Evolutionary conservation across 2,797 vertebrate species (phyloP), one percentile per base, ranked within the genome.

Genomic region (Acrossocheilus wenchowensis): DNA sequence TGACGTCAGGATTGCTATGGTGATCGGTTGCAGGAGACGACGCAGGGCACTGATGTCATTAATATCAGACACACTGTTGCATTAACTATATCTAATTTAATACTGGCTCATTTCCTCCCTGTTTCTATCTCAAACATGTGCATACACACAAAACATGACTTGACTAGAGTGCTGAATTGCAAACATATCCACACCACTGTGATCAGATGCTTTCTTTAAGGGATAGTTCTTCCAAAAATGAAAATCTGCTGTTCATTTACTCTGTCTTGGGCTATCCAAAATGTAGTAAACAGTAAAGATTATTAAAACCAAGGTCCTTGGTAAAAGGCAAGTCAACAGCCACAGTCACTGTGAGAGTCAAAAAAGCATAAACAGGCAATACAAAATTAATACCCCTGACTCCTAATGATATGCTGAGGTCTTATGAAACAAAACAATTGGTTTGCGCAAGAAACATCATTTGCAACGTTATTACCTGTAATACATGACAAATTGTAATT

Each of bases 1-100:
- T 92, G 92, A 90, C 88, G 86, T 91, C 90, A 78, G 50, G 34
- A 89, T 92, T 91, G 86, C 91, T 88, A 90, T 72, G 81, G 91
- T 88, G 88, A 93, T 89, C 50, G 30, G 87, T 86, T 84, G 9
- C 57, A 60, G 57, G 19, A 75, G 45, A 66, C 83, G 89, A 90
- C 78, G 57, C 48, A 12, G 14, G 34, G 26, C 54, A 73, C 36
- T 41, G n/a, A 81, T 84, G 83, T 43, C 39, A 60, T 52, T 68
- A 64, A 17, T 62, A 45, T 73, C n/a, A 73, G 34, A 60, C 36
- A 82, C 66, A 66, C 43, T 41, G 71, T 34, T 60, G 54, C 57
- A 66, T 86, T 23, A 26, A 50, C 10, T 71, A 69, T n/a, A 85
- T 60, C 15, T 78, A 81, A 78, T 68, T 23, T n/a, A 54, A 39